A percentile compares a stretch with the other conserved stretches of the same genome.
These are phyloP conservation scores for Cyrtodaria siliqua DNA, from an alignment of 2,888 invertebrate species.

Conservation along the genomic window DNA sequence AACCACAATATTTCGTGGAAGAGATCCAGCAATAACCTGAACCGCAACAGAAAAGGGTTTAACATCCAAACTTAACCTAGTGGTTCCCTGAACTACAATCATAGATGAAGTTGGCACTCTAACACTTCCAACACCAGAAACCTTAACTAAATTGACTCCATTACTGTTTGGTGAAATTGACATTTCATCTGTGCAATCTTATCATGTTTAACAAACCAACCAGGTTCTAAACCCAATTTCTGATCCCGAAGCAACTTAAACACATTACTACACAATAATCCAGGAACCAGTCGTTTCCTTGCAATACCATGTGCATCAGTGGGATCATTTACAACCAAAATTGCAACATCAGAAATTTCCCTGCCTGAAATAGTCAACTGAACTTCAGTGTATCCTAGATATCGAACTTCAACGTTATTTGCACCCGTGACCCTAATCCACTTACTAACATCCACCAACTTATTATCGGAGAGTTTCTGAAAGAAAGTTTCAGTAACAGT, in stretches of 20 bases:
- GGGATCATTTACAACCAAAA: neutral
- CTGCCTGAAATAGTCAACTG: neutral
- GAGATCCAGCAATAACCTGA: slow-evolving; percentile 20
- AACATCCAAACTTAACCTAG: neutral
- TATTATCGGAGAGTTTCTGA: neutral
- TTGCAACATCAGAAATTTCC: neutral
- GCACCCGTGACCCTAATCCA: slow-evolving; percentile 9
- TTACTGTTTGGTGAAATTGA: no score
- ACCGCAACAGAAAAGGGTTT: slow-evolving; percentile 18
- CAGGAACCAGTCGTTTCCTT: neutral
- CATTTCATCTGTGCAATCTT: no score
- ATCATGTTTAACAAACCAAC: no score
- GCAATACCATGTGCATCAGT: neutral
- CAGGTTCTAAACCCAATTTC: no score
- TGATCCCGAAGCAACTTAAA: neutral
- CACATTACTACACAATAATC: slow-evolving; percentile 4
- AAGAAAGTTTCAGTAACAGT: slow-evolving; percentile 1
- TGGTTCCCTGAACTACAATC: slow-evolving; percentile 10
- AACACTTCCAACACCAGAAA: neutral
- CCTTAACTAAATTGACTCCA: no score
- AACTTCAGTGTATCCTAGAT: neutral
- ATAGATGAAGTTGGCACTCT: slow-evolving; percentile 19
- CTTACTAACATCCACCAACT: neutral
- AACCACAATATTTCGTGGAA: slow-evolving; percentile 8
- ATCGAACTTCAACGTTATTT: slow-evolving; percentile 1